These are phyloP conservation scores for Rhodophaea formosa DNA, from an alignment of 2,888 invertebrate genomes.

Conservation along the genomic window DNA sequence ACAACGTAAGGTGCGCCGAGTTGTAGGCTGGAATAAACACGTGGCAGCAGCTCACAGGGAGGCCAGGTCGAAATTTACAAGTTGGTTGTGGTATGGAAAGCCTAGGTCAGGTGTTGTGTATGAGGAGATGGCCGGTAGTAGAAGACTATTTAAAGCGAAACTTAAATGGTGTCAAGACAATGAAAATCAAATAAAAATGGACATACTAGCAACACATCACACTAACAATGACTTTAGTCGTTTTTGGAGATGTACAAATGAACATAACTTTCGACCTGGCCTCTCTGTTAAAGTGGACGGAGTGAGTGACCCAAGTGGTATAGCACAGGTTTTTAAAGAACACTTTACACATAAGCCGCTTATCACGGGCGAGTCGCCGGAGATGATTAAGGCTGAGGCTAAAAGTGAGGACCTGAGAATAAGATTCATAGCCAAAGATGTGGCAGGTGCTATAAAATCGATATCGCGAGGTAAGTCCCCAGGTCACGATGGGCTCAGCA, in stretches of 20 bases:
- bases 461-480: conserved; percentile 13
- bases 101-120: conserved; percentile 20
- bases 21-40: conserved; percentile 10
- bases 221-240: not conserved
- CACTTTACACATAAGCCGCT: too few species aligned
- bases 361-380: too few species aligned
- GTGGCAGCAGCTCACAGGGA: conserved; percentile 25
- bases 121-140: conserved; percentile 19
- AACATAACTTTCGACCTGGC: too few species aligned
- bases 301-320: too few species aligned
- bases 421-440: too few species aligned
- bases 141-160: conserved; percentile 22
- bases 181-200: conserved; percentile 22
- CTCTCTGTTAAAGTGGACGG: too few species aligned
- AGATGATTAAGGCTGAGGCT: too few species aligned
- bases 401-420: too few species aligned
- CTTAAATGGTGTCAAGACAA: conserved; percentile 24
- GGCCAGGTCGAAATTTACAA: conserved; percentile 23
- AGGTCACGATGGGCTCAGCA: conserved; percentile 16
- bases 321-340: too few species aligned
- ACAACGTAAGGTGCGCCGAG: not conserved
- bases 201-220: conserved; percentile 20
- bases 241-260: conserved; percentile 9
- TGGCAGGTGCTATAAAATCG: too few species aligned
- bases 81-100: conserved; percentile 24